Evolutionary conservation across 2,797 vertebrate species (phyloP).

Genomic region (Sebastes vulpes): DNA sequence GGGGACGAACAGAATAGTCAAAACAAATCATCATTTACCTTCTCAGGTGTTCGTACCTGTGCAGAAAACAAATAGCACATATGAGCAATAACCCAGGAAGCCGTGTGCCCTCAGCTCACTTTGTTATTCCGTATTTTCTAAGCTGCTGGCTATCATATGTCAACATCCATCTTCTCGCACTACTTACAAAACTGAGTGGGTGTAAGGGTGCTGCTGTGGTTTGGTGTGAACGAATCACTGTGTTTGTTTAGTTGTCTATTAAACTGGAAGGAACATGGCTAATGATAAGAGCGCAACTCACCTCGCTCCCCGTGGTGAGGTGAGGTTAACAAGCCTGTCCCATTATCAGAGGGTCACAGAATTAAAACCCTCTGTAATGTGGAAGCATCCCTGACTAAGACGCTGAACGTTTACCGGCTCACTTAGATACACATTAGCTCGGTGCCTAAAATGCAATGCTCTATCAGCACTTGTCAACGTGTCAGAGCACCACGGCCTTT

Average conservation of each 20-base stretch:
- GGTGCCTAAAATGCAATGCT: background rate
- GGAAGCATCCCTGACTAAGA: background rate
- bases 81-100: background rate
- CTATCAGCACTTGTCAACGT: constrained; percentile 23
- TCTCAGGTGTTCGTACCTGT: constrained; percentile 2
- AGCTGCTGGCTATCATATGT: constrained; percentile 19
- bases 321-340: constrained; percentile 3
- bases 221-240: constrained; percentile 2
- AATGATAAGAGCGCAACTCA: constrained; percentile 7
- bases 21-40: constrained; percentile 19
- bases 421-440: background rate
- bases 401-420: background rate
- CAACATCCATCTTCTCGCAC: constrained; percentile 25
- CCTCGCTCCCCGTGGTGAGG: background rate
- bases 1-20: background rate
- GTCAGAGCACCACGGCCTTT: constrained; percentile 3
- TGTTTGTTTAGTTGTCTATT: constrained; percentile 20
- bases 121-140: constrained; percentile 21
- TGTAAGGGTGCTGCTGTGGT: background rate
- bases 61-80: background rate
- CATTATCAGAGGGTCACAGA: constrained; percentile 3
- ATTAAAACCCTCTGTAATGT: constrained; percentile 8
- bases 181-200: constrained; percentile 22
- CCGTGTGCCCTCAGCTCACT: constrained; percentile 8
- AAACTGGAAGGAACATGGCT: constrained; percentile 13